Conservation (phyloP, 2,797 vertebrate species). For the Sebastes elongatus region DNA sequence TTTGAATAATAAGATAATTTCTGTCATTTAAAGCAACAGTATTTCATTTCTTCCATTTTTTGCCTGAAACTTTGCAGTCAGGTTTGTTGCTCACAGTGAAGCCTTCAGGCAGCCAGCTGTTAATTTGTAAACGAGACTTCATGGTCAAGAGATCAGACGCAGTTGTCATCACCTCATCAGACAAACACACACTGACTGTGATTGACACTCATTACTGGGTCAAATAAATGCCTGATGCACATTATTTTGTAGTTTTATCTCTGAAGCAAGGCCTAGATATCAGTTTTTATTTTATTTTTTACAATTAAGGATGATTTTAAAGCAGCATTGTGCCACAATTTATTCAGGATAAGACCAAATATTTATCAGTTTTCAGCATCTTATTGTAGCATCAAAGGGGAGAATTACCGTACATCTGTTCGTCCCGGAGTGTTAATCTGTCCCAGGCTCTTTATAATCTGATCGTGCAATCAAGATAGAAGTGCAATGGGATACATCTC, state of each 20-base stretch:
- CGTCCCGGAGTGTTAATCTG: slow-evolving; percentile 33
- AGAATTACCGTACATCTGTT: slow-evolving; percentile 68
- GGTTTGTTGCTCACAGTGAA: slow-evolving; percentile 17
- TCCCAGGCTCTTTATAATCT: slow-evolving; percentile 64
- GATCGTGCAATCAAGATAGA: slow-evolving; percentile 58
- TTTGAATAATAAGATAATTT: neutral
- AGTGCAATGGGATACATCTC: slow-evolving; percentile 61
- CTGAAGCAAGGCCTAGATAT: neutral
- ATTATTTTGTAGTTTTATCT: neutral
- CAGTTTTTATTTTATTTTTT: neutral
- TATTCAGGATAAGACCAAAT: neutral
- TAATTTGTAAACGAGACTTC: slow-evolving; percentile 68
- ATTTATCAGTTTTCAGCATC: neutral
- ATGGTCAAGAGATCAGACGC: slow-evolving; percentile 69
- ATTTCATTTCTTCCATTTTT: neutral
- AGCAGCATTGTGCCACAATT: neutral
- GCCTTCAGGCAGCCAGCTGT: slow-evolving; percentile 47
- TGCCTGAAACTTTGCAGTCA: slow-evolving; percentile 33
- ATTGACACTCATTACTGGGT: slow-evolving; percentile 51
- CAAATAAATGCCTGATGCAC: neutral
- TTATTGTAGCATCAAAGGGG: slow-evolving; percentile 40
- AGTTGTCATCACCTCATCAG: slow-evolving; percentile 72
- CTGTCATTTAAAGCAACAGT: neutral
- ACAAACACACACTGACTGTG: slow-evolving; percentile 51
- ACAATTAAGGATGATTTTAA: neutral